Conservation (phyloP, 92 coral and sea anemone species). For the Micromussa lordhowensis region DNA sequence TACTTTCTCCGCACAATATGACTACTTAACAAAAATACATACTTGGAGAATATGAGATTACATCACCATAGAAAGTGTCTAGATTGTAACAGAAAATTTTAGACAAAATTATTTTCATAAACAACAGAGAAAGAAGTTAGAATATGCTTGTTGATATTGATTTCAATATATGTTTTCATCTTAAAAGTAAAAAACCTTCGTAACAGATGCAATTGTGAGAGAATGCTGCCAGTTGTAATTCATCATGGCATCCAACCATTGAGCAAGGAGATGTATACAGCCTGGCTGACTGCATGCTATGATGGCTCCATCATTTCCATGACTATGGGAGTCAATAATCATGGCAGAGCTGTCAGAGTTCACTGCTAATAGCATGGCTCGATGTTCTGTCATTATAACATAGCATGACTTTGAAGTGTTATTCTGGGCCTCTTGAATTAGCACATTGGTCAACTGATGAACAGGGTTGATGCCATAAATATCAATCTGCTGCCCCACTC, state of each 20-base stretch:
- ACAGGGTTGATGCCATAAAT: constrained; percentile 20
- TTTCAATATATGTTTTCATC: too few species aligned
- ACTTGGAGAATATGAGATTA: too few species aligned
- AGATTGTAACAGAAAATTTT: too few species aligned
- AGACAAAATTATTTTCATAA: too few species aligned
- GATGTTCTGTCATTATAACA: not conserved
- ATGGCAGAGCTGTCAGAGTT: constrained; percentile 28
- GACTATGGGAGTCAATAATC: constrained; percentile 22
- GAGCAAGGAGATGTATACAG: constrained; percentile 10
- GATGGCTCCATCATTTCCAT: constrained; percentile 32
- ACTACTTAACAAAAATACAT: too few species aligned
- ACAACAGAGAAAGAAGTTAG: too few species aligned
- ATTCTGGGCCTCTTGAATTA: constrained; percentile 5
- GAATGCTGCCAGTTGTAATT: constrained; percentile 24
- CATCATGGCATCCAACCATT: constrained; percentile 42
- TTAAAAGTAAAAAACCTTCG: constrained; percentile 8
- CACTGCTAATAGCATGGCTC: constrained; percentile 20
- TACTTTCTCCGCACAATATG: too few species aligned
- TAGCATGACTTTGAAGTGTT: constrained; percentile 11
- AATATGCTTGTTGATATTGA: too few species aligned
- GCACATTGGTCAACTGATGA: constrained; percentile 13
- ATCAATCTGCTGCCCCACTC: constrained; percentile 26
- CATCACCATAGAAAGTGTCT: too few species aligned
- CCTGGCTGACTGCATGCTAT: constrained; percentile 27
- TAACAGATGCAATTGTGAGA: not conserved